phyloP scores from a whole-genome alignment of 2,113 vertebrate species.

The Mola mola region DNA sequence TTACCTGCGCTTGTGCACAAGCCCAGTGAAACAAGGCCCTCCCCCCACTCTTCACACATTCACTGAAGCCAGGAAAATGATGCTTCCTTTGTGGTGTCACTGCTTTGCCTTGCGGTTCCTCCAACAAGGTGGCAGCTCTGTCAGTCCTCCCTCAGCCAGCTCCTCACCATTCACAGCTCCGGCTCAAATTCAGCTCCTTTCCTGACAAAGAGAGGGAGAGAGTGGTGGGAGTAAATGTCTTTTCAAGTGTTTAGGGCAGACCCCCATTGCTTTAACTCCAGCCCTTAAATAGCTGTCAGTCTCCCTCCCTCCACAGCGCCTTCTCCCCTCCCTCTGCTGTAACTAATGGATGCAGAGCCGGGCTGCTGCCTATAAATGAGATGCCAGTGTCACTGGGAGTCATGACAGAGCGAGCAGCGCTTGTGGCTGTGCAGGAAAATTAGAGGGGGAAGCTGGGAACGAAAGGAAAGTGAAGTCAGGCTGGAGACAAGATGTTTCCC shows the following conservation, averaged over 20 bases:
- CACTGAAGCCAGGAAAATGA: constrained; percentile 25
- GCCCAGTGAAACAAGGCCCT: constrained; percentile 10
- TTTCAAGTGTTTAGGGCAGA: constrained; percentile 72
- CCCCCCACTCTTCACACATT: constrained; percentile 25
- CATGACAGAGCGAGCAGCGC: constrained; percentile 50
- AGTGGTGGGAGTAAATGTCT: constrained; percentile 61
- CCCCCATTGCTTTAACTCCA: constrained; percentile 66
- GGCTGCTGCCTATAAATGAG: constrained; percentile 67
- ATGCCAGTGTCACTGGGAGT: constrained; percentile 64
- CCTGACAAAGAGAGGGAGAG: constrained; percentile 29
- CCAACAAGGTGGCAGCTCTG: constrained; percentile 55
- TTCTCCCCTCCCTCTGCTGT: constrained; percentile 48
- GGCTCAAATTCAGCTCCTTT: constrained; percentile 48
- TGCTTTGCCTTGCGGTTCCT: constrained; percentile 39
- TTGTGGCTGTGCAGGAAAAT: constrained; percentile 63
- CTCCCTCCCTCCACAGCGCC: constrained; percentile 36
- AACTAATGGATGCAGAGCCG: constrained; percentile 61
- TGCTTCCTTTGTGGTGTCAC: constrained; percentile 16
- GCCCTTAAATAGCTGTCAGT: constrained; percentile 68
- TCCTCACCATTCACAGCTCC: constrained; percentile 51
- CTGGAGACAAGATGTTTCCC: constrained; percentile 31
- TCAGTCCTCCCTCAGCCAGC: constrained; percentile 47
- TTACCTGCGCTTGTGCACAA: constrained; percentile 35
- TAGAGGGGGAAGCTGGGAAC: constrained; percentile 52
- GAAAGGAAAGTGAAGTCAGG: constrained; percentile 51